Evolutionary conservation across 2,797 vertebrate genomes (phyloP).

Genomic region (Bryconaethiops microstoma): DNA sequence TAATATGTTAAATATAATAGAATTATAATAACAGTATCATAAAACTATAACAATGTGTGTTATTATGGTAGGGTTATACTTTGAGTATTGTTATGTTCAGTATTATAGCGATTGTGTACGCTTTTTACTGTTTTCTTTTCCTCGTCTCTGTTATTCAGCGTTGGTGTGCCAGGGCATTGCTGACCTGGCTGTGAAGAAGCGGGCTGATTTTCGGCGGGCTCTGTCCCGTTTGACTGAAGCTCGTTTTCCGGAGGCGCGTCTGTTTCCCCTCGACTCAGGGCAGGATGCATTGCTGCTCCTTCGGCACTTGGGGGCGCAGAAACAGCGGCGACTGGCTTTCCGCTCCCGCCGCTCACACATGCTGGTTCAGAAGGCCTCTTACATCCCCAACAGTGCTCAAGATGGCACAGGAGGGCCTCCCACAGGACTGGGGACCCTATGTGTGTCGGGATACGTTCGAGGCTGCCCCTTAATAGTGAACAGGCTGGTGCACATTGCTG

Average conservation of each 20-base stretch:
- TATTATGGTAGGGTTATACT: too few relatives aligned
- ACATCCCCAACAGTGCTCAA: slow-evolving; percentile 69
- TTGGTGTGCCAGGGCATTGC: slow-evolving; percentile 86
- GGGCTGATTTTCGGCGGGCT: slow-evolving; percentile 81
- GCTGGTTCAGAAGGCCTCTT: slow-evolving; percentile 80
- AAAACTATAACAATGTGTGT: too few relatives aligned
- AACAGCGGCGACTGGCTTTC: slow-evolving; percentile 86
- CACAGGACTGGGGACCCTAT: slow-evolving; percentile 84
- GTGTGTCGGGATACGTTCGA: slow-evolving; percentile 90
- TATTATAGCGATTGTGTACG: not conserved
- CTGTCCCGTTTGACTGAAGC: slow-evolving; percentile 83
- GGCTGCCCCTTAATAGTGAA: slow-evolving; percentile 84
- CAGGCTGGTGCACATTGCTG: slow-evolving; percentile 89
- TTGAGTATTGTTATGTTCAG: too few relatives aligned
- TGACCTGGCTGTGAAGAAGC: slow-evolving; percentile 86
- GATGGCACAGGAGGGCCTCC: slow-evolving; percentile 61
- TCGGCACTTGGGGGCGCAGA: slow-evolving; percentile 87
- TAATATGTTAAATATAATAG: too few relatives aligned
- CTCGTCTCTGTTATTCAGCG: slow-evolving; percentile 63
- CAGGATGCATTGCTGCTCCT: slow-evolving; percentile 87
- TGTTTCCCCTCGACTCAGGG: slow-evolving; percentile 84
- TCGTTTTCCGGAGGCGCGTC: slow-evolving; percentile 86
- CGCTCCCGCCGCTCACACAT: slow-evolving; percentile 88
- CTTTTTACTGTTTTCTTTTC: not conserved
- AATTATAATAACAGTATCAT: too few relatives aligned